Percentiles rank a stretch among this genome's conserved stretches.
Evolutionary conservation across 1,140 invertebrate species (phyloP).

Genomic region (Nomia melanderi): DNA sequence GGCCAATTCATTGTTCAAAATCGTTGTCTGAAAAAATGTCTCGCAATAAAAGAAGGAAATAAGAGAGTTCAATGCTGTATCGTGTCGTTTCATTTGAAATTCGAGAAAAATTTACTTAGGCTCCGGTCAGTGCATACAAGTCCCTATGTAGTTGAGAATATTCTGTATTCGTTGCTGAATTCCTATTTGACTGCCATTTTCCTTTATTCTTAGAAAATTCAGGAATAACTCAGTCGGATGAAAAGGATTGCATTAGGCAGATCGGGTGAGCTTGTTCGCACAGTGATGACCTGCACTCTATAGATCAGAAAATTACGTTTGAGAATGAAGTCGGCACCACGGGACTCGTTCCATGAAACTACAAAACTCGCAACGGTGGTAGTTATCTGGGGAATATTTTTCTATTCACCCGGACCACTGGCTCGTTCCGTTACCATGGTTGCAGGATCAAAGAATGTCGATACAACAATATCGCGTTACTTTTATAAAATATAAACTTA

Average conservation of each 20-base stretch:
- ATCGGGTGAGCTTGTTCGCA: not conserved
- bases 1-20: too few relatives aligned
- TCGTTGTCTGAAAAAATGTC: too few relatives aligned
- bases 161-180: not conserved
- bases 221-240: not conserved
- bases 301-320: constrained; percentile 22
- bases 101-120: not conserved
- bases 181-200: not conserved
- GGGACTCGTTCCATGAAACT: constrained; percentile 24
- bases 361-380: not conserved
- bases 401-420: constrained; percentile 3
- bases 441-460: not conserved
- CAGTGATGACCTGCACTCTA: not conserved
- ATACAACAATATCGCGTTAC: too few relatives aligned
- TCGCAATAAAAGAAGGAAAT: too few relatives aligned
- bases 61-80: too few relatives aligned
- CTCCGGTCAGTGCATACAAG: not conserved
- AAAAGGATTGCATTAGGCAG: not conserved
- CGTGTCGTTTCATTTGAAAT: not conserved
- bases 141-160: not conserved
- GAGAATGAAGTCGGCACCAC: not conserved
- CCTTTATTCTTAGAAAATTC: not conserved
- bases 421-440: not conserved
- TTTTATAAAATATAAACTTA: too few relatives aligned
- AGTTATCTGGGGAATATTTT: constrained; percentile 26